Evolutionary conservation across 2,888 invertebrate species (phyloP), one percentile per base, ranked within the genome.

Genomic region (Eucriotettix oculatus): DNA sequence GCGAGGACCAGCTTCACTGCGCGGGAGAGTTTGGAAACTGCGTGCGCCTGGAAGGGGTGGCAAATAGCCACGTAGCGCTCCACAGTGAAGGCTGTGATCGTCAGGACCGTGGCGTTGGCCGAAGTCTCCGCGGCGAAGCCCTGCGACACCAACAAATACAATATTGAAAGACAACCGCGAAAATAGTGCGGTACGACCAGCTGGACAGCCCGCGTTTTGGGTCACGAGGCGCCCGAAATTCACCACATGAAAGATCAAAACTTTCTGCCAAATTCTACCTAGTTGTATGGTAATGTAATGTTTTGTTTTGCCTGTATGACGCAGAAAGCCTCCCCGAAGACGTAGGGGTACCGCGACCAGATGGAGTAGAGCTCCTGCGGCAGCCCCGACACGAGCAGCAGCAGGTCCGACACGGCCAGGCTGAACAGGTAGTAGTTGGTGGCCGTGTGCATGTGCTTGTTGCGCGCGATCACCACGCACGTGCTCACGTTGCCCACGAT

Each of bases 351-450:
- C 67, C 68, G 86, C 62, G 81, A 82, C 88, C 88, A 89, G 54
- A 86, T 78, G 64, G 78, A 78, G 70, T 88, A 83, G 60, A 90
- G 78, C 70, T 93, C 92, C 57, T 86, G 80, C 0, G 92, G 92
- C 65, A 92, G 74, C 10, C 92, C 92, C 68, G 86, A 81, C 9
- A 86, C 71, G 29, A 89, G 74, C 12, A 89, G 75, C 56, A 89
- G 75, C 14, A 90, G 74, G 72, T 90, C 90, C 1, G 87, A 87
- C n/a, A 89, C 78, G 1, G 90, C 87, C 64, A 88, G 74, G 68
- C 85, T 87, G 75, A 89, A 87, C 48, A 90, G 76, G 70, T 90
- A 90, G 71, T 86, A 89, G 73, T 90, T 90, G 10, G 89, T 90
- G 1, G 88, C 86, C 0, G 88, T 89, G 72, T 88, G 87, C 89